These are phyloP conservation scores for Semaprochilodus insignis DNA, from an alignment of 2,797 vertebrate species.

Conservation along the genomic window DNA sequence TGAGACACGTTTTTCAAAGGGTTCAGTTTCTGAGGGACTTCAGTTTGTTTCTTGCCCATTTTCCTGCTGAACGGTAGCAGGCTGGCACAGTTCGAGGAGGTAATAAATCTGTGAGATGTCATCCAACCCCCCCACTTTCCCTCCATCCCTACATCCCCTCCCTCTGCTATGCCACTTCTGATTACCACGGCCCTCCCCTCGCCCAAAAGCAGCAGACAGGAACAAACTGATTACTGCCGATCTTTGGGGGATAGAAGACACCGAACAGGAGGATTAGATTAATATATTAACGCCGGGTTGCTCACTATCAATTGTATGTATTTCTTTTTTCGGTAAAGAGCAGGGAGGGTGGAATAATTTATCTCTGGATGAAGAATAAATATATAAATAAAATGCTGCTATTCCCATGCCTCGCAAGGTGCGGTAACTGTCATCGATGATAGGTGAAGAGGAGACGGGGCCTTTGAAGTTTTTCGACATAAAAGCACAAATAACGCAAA, in stretches of 20 bases:
- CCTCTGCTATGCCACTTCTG: slow-evolving; percentile 73
- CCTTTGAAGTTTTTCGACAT: slow-evolving; percentile 84
- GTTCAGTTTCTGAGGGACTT: not conserved
- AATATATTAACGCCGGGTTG: slow-evolving; percentile 76
- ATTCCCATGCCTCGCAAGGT: slow-evolving; percentile 72
- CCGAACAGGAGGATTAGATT: slow-evolving; percentile 82
- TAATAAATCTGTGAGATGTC: slow-evolving; percentile 82
- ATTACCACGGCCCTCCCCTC: slow-evolving; percentile 78
- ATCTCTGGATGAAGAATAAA: slow-evolving; percentile 70
- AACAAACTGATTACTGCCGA: slow-evolving; percentile 84
- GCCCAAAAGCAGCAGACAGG: slow-evolving; percentile 79
- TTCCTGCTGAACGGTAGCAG: not conserved
- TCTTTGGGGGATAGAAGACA: slow-evolving; percentile 79
- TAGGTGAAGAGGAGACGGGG: slow-evolving; percentile 75
- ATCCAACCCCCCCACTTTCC: slow-evolving; percentile 56
- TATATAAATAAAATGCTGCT: slow-evolving; percentile 73
- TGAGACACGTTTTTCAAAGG: not conserved
- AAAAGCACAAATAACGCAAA: slow-evolving; percentile 83
- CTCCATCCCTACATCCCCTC: slow-evolving; percentile 64
- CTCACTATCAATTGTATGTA: slow-evolving; percentile 64
- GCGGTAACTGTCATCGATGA: slow-evolving; percentile 77
- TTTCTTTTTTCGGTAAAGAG: slow-evolving; percentile 32
- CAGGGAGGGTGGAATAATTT: slow-evolving; percentile 67
- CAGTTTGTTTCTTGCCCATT: not conserved
- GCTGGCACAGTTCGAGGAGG: slow-evolving; percentile 56